Evolutionary conservation across 2,113 vertebrate species (phyloP).

Genomic region (Entosphenus tridentatus): DNA sequence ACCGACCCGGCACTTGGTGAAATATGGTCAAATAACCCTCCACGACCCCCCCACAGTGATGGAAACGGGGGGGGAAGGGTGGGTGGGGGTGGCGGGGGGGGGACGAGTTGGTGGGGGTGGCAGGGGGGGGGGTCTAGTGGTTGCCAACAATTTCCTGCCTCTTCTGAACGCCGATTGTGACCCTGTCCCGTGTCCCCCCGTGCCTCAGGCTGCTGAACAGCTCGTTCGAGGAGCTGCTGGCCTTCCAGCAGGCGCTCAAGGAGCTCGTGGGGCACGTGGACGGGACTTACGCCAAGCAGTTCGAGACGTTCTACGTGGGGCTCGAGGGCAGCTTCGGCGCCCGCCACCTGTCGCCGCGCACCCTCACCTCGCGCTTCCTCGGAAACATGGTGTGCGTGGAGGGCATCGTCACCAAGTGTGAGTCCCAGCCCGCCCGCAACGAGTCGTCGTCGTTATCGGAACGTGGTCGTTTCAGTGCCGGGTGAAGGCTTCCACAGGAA

Average conservation of each 20-base stretch:
- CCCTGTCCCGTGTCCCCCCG: neutral
- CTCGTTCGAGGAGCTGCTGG: constrained; percentile 59
- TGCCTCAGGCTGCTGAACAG: constrained; percentile 45
- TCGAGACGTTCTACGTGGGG: constrained; percentile 73
- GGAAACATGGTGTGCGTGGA: constrained; percentile 77
- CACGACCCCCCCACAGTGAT: neutral
- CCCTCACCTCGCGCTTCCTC: constrained; percentile 58
- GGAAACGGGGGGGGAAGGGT: neutral
- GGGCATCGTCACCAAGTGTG: constrained; percentile 90
- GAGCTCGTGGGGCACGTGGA: constrained; percentile 67
- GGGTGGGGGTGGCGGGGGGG: neutral
- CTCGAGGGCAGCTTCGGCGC: constrained; percentile 82
- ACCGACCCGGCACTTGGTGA: too few species aligned
- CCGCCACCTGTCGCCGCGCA: constrained; percentile 69
- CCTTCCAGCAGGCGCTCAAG: constrained; percentile 70
- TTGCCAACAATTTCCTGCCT: neutral
- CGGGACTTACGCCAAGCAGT: constrained; percentile 76
- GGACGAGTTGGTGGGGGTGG: neutral
- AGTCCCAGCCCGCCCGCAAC: constrained; percentile 12
- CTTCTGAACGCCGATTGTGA: neutral
- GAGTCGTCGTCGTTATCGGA: too few species aligned
- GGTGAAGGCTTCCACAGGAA: too few species aligned
- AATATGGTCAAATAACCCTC: too few species aligned
- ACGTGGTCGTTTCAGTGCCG: too few species aligned
- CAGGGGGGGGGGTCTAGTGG: neutral